These are phyloP conservation scores for Lumbricus terrestris DNA, from an alignment of 2,888 invertebrate species.

Conservation along the genomic window DNA sequence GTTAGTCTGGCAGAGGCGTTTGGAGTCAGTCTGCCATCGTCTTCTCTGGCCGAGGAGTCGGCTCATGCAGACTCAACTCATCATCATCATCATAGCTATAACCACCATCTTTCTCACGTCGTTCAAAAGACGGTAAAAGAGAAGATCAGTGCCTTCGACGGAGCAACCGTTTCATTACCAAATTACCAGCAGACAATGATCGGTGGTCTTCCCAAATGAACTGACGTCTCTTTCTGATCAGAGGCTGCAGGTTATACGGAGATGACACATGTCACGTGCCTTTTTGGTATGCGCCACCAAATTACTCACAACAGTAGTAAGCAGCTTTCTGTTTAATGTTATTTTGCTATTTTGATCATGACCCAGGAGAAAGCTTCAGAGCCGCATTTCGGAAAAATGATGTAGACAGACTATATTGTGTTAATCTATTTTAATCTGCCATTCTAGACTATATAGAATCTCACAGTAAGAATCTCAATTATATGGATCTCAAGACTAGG, in stretches of 20 bases:
- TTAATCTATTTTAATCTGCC: not conserved
- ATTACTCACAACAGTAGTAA: not conserved
- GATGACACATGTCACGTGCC: not conserved
- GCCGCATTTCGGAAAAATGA: not conserved
- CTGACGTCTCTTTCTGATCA: not conserved
- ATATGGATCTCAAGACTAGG: not conserved
- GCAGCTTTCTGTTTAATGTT: conserved; percentile 3
- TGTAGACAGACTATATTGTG: not conserved
- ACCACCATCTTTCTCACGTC: not conserved
- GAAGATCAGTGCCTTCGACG: not conserved
- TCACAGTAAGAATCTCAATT: not conserved
- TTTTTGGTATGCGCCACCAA: not conserved
- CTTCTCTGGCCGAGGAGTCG: not conserved
- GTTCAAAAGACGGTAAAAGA: not conserved
- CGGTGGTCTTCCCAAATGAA: not conserved
- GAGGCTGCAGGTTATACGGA: not conserved
- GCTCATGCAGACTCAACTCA: not conserved
- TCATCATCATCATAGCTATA: not conserved
- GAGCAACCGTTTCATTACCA: not conserved
- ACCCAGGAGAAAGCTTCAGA: not conserved
- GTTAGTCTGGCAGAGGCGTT: not conserved
- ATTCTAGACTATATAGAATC: not conserved
- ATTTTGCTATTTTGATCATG: not conserved
- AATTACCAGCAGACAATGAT: conserved; percentile 8
- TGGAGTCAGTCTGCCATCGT: not conserved